These are phyloP conservation scores for Mycetomoellerius zeteki DNA, from an alignment of 1,140 invertebrate species.

Conservation along the genomic window DNA sequence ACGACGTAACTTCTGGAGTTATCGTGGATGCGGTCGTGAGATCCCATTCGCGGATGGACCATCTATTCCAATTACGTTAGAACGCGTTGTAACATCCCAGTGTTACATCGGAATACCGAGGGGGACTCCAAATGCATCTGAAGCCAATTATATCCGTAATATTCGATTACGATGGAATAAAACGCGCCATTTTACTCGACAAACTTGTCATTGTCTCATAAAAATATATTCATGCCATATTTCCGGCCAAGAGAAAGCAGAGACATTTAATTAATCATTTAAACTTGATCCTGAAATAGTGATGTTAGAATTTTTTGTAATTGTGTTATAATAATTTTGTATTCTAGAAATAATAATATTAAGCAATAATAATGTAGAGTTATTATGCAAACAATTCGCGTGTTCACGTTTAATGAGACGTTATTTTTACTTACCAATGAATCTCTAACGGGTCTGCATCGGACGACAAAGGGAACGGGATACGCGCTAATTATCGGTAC, in stretches of 20 bases:
- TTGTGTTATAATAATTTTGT: neutral
- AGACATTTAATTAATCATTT: neutral
- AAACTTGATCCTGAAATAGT: neutral
- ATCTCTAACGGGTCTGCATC: constrained; percentile 36
- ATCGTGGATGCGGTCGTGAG: constrained; percentile 17
- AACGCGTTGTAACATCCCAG: constrained; percentile 35
- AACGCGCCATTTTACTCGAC: constrained; percentile 5
- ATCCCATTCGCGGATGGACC: constrained; percentile 49
- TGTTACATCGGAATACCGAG: constrained; percentile 26
- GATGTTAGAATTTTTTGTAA: neutral
- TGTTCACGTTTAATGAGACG: constrained; percentile 38
- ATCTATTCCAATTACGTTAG: constrained; percentile 42
- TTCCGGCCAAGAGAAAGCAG: neutral
- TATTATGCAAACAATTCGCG: constrained; percentile 29
- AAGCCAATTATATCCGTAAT: constrained; percentile 27
- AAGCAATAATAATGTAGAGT: neutral
- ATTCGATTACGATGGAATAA: constrained; percentile 31
- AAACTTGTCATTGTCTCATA: neutral
- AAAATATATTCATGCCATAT: neutral
- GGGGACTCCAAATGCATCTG: constrained; percentile 13
- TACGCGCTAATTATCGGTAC: constrained; percentile 44
- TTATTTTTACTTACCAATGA: constrained; percentile 56
- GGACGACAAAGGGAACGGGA: constrained; percentile 57
- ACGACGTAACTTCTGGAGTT: constrained; percentile 53
- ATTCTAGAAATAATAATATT: constrained; percentile 11